These are phyloP conservation scores for Ephialtes manifestator DNA, from an alignment of 2,888 invertebrate genomes.

Conservation along the genomic window DNA sequence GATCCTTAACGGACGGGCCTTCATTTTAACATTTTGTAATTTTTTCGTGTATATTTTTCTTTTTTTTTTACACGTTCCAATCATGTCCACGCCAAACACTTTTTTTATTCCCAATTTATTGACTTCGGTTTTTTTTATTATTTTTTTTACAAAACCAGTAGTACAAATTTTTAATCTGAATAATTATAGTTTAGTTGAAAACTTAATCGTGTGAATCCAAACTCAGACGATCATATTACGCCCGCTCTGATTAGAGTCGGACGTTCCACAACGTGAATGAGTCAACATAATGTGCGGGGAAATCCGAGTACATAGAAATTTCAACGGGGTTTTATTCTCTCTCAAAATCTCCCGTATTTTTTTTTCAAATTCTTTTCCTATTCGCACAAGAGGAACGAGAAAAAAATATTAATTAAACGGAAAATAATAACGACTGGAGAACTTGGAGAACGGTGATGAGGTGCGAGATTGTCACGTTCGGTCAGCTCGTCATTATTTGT, in stretches of 20 bases:
- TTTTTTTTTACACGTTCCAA: conserved; percentile 29
- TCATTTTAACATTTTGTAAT: conserved; percentile 46
- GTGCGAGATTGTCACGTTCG: conserved; percentile 34
- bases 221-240: conserved; percentile 43
- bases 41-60: neutral
- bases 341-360: conserved; percentile 38
- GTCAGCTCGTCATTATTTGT: conserved; percentile 63
- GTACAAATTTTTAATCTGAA: conserved; percentile 72
- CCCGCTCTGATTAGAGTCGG: conserved; percentile 7
- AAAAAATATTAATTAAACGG: conserved; percentile 4
- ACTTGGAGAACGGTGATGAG: conserved; percentile 28
- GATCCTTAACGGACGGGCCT: conserved; percentile 72
- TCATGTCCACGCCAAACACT: conserved; percentile 26
- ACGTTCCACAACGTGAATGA: conserved; percentile 5
- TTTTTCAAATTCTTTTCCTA: neutral
- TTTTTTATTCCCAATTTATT: neutral
- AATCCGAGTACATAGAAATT: conserved; percentile 14
- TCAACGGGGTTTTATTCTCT: conserved; percentile 26
- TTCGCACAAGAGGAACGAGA: conserved; percentile 21
- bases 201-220: conserved; percentile 45
- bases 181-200: conserved; percentile 62
- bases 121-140: no score
- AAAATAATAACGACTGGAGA: neutral
- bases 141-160: conserved; percentile 61
- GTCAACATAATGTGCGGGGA: neutral